Percentiles rank a stretch among this genome's conserved stretches.
phyloP scores from a whole-genome alignment of 2,113 vertebrate genomes.

The Cyphomyrus plagiostoma region DNA sequence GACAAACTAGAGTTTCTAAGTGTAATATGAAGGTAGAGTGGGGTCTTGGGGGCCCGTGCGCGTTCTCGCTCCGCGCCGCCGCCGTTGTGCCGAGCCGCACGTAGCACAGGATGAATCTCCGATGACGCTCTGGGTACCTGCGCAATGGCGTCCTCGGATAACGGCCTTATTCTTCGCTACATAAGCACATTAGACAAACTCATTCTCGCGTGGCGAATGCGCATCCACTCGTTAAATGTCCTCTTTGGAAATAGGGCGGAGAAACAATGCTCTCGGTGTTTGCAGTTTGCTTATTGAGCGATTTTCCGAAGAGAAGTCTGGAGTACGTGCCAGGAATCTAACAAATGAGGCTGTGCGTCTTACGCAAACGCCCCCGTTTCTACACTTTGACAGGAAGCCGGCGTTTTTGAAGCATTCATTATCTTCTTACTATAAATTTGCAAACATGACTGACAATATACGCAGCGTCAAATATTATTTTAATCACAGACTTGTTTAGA shows the following conservation, averaged over 20 bases:
- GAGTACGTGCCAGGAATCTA: not conserved
- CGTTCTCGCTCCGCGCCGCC: not conserved
- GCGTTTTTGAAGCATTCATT: not conserved
- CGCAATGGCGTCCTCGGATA: not conserved
- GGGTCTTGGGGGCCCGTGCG: not conserved
- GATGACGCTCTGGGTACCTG: not conserved
- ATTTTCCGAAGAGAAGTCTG: not conserved
- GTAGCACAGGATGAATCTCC: slow-evolving; percentile 3
- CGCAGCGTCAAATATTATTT: not conserved
- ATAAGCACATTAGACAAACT: not conserved
- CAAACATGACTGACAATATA: not conserved
- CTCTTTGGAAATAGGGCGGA: not conserved
- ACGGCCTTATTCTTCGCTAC: not conserved
- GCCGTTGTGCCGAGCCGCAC: slow-evolving; percentile 10
- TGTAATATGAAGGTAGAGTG: not conserved
- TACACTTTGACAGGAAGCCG: not conserved
- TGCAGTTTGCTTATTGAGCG: not conserved
- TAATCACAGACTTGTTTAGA: not conserved
- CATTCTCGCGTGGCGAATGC: not conserved
- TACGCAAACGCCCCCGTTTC: not conserved
- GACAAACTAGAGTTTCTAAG: not conserved
- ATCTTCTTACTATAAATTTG: not conserved
- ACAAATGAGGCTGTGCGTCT: not conserved
- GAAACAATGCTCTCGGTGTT: not conserved
- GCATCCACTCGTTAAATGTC: not conserved